Evolutionary conservation across 2,113 vertebrate species (phyloP).

Genomic region (Pachycephala philippinensis): DNA sequence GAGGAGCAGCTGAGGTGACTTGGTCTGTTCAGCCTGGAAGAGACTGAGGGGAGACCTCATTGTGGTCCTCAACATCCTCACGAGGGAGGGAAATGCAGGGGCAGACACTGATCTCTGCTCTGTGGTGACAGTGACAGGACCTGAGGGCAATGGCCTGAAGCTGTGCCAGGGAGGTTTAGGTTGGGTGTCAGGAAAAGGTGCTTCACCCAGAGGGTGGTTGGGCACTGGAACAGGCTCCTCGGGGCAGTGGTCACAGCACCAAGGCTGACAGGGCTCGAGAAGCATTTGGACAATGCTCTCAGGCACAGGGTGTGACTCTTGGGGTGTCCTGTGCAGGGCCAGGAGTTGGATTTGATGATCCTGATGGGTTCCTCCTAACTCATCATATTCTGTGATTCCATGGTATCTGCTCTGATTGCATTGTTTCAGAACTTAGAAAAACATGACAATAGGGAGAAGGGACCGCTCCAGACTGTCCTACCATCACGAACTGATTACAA

Average conservation of each 20-base stretch:
- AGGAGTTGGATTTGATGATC: neutral
- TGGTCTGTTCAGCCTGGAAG: neutral
- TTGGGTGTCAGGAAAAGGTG: neutral
- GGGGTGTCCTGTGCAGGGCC: no score
- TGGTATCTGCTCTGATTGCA: neutral
- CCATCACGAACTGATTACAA: neutral
- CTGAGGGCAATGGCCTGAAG: fast-evolving
- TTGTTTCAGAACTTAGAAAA: neutral
- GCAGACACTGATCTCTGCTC: neutral
- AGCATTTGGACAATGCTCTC: neutral
- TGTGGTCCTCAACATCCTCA: neutral
- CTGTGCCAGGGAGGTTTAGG: neutral
- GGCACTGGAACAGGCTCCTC: neutral
- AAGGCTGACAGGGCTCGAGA: neutral
- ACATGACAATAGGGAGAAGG: fast-evolving
- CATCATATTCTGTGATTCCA: neutral
- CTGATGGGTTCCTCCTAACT: neutral
- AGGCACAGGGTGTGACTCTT: no score
- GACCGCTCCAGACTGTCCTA: neutral
- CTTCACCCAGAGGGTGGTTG: fast-evolving
- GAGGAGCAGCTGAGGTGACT: neutral
- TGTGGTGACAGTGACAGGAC: neutral
- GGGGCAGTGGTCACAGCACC: neutral
- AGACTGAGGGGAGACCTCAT: neutral
- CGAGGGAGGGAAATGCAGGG: fast-evolving